A percentile compares a stretch with the other conserved stretches of the same genome.
Conservation (phyloP, 2,888 invertebrate species). For the Bellardia bayeri region DNA sequence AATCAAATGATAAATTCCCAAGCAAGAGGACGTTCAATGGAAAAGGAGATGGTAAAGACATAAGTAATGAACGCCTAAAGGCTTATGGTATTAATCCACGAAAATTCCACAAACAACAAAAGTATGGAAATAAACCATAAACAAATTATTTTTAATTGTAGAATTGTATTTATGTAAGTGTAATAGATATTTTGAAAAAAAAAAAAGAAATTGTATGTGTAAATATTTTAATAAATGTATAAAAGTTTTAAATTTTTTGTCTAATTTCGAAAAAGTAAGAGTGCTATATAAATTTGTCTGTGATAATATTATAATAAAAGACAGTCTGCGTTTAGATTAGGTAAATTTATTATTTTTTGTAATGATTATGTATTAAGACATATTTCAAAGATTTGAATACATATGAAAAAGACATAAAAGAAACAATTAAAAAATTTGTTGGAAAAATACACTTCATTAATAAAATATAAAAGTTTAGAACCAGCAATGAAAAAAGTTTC, state of each 20-base stretch:
- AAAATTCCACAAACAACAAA: slow-evolving; percentile 86
- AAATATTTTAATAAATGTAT: too few relatives aligned
- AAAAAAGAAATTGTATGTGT: neutral
- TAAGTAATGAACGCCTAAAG: slow-evolving; percentile 91
- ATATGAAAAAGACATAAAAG: too few relatives aligned
- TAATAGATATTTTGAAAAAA: neutral
- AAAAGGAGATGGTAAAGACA: slow-evolving; percentile 67
- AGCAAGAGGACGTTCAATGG: slow-evolving; percentile 60
- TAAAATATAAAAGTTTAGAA: too few relatives aligned
- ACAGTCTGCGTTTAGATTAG: too few relatives aligned
- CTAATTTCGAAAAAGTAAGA: too few relatives aligned
- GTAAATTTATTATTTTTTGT: too few relatives aligned
- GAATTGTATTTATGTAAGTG: neutral
- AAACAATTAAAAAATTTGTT: too few relatives aligned
- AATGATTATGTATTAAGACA: too few relatives aligned
- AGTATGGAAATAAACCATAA: slow-evolving; percentile 76
- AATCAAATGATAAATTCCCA: slow-evolving; percentile 23
- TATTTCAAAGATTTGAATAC: too few relatives aligned
- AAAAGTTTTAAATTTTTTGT: neutral
- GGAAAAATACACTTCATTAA: too few relatives aligned
- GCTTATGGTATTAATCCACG: slow-evolving; percentile 97
- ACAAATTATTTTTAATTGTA: neutral
- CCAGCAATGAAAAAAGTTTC: neutral
- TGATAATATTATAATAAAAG: too few relatives aligned
- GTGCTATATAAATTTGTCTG: too few relatives aligned